These are phyloP conservation scores for Cydia fagiglandana DNA, from an alignment of 1,140 invertebrate genomes.

Conservation along the genomic window DNA sequence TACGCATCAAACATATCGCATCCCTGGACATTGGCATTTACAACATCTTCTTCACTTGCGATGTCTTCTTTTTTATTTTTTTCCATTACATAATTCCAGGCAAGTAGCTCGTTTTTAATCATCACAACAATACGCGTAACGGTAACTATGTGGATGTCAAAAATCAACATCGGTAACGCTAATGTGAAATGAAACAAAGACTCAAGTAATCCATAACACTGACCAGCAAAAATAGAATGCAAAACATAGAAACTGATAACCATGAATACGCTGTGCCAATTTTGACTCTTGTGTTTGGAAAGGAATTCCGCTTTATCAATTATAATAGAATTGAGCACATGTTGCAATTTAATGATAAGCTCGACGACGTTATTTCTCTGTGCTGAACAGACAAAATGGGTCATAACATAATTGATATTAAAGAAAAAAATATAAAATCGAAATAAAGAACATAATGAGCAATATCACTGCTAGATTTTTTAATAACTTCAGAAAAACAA, in stretches of 20 bases:
- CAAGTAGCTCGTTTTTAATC: not conserved
- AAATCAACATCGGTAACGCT: not conserved
- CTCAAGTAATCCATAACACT: not conserved
- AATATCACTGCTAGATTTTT: not conserved
- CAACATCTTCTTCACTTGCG: not conserved
- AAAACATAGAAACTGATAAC: not conserved
- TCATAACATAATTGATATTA: not conserved
- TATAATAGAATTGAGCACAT: not conserved
- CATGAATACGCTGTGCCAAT: not conserved
- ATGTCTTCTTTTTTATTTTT: not conserved
- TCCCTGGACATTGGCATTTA: not conserved
- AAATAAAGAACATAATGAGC: not conserved
- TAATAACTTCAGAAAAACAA: not conserved
- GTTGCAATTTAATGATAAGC: not conserved
- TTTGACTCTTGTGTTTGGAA: not conserved
- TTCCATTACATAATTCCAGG: not conserved
- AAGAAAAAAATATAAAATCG: not conserved
- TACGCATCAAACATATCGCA: conserved; percentile 8
- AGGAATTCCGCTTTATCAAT: not conserved
- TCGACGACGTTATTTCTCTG: not conserved
- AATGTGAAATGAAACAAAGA: not conserved
- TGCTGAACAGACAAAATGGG: not conserved
- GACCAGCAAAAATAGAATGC: not conserved
- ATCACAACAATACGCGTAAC: not conserved
- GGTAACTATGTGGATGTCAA: not conserved